Evolutionary conservation across 2,888 invertebrate species (phyloP), one percentile per base, ranked within the genome.

Genomic region (Parnassius orleans): DNA sequence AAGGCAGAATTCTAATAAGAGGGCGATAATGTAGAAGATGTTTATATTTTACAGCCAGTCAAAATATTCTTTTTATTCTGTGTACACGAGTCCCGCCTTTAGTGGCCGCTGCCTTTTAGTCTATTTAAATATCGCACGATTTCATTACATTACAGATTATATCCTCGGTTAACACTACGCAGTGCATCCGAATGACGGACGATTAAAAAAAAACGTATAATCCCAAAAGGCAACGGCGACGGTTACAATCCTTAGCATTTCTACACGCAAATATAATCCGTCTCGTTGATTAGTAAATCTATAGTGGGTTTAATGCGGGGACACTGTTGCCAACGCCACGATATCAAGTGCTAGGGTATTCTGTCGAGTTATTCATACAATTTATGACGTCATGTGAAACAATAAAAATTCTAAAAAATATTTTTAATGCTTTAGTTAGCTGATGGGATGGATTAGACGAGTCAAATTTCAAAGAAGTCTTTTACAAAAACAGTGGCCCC

Each of bases 251-350:
- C 74, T 80, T 77, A 77, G 65, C 74, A 72, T 72, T 66, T 72
- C 75, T 79, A 82, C 75, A 74, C 75, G 63, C 71, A 70, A 71
- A 71, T 64, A 63, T 65, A 66, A 33, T 60, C 63, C 69, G 66
- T 69, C 71, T 70, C 72, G 69, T 59, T 33, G 69, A 68, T 43
- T 24, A 56, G 41, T 62, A 57, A 14, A 63, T 76, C 74, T 82
- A 79, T 74, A 68, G 75, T 77, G 77, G 74, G 63, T 69, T 54
- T 52, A 69, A 68, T 66, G 72, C 80, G 76, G 77, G 72, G 76
- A 10, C 44, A 24, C 43, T 11, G 9, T 9, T 9, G 43, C 19
- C 24, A n/a, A 33, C 33, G 33, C 33, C 33, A 7, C 33, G 33
- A 33, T 33, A 33, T 33, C 33, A 33, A 33, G 33, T 7, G 33